Conservation (phyloP, 2,797 vertebrate genomes). For the Enteromius anoplus region DNA sequence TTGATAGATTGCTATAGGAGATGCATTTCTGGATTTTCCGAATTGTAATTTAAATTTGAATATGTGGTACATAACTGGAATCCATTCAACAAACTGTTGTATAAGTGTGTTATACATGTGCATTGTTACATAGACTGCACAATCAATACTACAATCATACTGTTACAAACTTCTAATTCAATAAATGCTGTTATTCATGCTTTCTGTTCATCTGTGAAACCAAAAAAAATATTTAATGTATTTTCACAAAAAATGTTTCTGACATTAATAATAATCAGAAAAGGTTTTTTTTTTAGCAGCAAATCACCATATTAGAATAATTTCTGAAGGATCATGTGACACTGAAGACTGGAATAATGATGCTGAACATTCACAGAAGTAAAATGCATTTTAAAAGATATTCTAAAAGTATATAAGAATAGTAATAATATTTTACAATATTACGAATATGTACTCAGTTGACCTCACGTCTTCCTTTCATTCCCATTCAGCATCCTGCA, state of each 20-base stretch:
- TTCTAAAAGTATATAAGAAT: neutral
- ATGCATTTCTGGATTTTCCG: neutral
- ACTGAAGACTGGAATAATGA: neutral
- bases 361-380: neutral
- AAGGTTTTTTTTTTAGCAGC: neutral
- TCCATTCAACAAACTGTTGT: neutral
- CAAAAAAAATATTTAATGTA: neutral
- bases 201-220: neutral
- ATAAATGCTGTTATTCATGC: too few species aligned
- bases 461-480: neutral
- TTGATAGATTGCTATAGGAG: slow-evolving; percentile 31
- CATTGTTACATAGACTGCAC: too few species aligned
- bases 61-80: neutral
- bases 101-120: too few species aligned
- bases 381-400: neutral
- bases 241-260: neutral
- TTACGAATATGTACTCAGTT: too few species aligned
- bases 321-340: neutral
- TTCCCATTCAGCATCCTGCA: neutral
- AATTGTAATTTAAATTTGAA: neutral
- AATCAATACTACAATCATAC: neutral
- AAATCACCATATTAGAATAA: neutral
- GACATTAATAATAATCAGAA: too few species aligned
- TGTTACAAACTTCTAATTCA: neutral
- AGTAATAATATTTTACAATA: neutral